Conservation (phyloP, 1,140 invertebrate genomes). For the Cotesia glomerata region DNA sequence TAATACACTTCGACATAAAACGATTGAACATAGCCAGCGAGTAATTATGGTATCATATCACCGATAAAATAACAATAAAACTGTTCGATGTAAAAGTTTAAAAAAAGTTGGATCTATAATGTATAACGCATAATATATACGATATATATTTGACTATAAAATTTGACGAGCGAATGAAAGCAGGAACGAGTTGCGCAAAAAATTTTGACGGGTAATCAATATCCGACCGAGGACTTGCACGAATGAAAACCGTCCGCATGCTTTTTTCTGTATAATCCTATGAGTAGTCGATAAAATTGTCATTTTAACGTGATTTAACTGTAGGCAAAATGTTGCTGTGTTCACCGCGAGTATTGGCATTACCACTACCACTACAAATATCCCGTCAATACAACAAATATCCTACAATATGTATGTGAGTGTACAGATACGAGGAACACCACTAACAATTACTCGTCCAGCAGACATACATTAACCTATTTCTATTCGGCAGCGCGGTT, state of each 20-base stretch:
- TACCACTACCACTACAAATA: no score
- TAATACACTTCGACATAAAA: no score
- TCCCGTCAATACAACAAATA: no score
- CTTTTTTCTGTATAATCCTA: neutral
- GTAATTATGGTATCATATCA: no score
- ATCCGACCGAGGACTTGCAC: neutral
- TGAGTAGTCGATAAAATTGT: slow-evolving; percentile 1
- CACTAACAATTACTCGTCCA: no score
- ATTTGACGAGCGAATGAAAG: slow-evolving; percentile 2
- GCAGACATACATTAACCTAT: no score
- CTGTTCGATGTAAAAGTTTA: neutral
- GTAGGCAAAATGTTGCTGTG: neutral
- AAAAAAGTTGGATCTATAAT: neutral
- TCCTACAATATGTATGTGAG: no score
- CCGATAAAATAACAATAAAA: neutral
- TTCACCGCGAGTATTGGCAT: no score
- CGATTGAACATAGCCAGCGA: no score
- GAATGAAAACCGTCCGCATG: neutral
- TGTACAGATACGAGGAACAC: no score
- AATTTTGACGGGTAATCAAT: slow-evolving; percentile 7
- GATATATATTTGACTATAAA: neutral
- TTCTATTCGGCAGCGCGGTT: no score
- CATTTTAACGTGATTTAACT: slow-evolving; percentile 1
- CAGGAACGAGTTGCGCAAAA: neutral
- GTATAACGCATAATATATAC: no score